phyloP scores from a whole-genome alignment of 2,888 invertebrate genomes.

The Coecobrya sp. region DNA sequence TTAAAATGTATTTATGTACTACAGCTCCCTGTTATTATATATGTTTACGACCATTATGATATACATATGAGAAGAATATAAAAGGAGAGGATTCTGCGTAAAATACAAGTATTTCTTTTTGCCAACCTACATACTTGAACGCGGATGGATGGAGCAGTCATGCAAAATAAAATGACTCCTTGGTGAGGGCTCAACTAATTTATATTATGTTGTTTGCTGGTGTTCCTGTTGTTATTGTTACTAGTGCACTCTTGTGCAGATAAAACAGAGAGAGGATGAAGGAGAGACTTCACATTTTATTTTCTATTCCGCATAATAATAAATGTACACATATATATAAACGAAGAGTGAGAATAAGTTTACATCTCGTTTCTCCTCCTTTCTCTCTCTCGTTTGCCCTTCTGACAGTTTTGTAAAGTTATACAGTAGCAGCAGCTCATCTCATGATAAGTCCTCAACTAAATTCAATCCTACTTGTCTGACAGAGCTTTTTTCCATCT shows the following conservation, averaged over 20 bases:
- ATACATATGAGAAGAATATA: not conserved
- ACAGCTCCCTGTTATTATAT: not conserved
- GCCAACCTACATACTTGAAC: not conserved
- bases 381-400: not conserved
- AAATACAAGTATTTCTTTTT: too few relatives aligned
- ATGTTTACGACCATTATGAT: conserved; percentile 30
- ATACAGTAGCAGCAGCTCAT: conserved; percentile 37
- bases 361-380: not conserved
- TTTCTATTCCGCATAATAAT: conserved; percentile 28
- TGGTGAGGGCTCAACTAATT: conserved; percentile 50
- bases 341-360: conserved; percentile 29
- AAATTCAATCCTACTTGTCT: conserved; percentile 49
- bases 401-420: conserved; percentile 40
- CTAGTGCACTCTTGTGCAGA: not conserved
- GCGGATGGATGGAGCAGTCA: not conserved
- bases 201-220: conserved; percentile 32
- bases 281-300: not conserved
- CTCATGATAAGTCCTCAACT: conserved; percentile 50
- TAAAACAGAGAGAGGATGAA: conserved; percentile 4
- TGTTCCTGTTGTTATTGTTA: conserved; percentile 22
- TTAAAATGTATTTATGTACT: conserved; percentile 19
- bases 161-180: conserved; percentile 20
- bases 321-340: conserved; percentile 4
- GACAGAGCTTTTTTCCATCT: conserved; percentile 30
- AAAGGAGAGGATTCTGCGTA: too few relatives aligned